Evolutionary conservation across 35 echinoderm and acorn worm genomes (phyloP), one percentile per base, ranked within the genome.

Genomic region (Holothuria glaberrima): DNA sequence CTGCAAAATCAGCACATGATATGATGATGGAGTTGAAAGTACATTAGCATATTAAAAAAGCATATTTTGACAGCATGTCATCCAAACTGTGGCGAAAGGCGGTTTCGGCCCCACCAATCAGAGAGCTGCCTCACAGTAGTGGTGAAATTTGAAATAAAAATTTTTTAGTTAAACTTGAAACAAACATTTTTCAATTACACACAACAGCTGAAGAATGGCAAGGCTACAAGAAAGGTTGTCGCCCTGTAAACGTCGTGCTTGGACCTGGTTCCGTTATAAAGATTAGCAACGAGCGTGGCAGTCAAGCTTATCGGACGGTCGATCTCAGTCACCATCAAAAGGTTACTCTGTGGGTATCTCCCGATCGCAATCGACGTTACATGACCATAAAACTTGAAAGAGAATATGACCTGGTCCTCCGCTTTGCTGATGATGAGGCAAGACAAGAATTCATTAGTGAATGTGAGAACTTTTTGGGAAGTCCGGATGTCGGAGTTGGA

Each of bases 361-460:
- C 97, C 25, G 97, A 99, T 52, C 26, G 91, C 32, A 48, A 86
- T 0, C 87, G 75, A 26, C 80, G 88, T 10, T 90, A 80, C 83
- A 30, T 98, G 82, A 56, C 91, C 13, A 28, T 98, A 46, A 92
- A 92, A 71, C 45, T 98, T 35, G 96, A 98, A 26, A 89, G 93
- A 24, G 96, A 98, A 48, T 98, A 98, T 68, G 96, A 98, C 70
- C 66, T 98, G 28, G 93, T 98, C 0, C 29, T 98, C 64, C 94
- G 91, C 48, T 98, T 98, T 71, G 61, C 88, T 71, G 91, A 87
- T 57, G 59, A 57, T 12, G 96, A 92, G 9, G 21, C 48, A 27
- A 89, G 96, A 21, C 30, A 63, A 48, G 93, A 92, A 31, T 98
- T 93, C 77, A 98, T 98, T 26, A 93, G 88, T 32, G 91, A 98